Evolutionary conservation across 2,797 vertebrate genomes (phyloP).

Genomic region (Notolabrus celidotus): DNA sequence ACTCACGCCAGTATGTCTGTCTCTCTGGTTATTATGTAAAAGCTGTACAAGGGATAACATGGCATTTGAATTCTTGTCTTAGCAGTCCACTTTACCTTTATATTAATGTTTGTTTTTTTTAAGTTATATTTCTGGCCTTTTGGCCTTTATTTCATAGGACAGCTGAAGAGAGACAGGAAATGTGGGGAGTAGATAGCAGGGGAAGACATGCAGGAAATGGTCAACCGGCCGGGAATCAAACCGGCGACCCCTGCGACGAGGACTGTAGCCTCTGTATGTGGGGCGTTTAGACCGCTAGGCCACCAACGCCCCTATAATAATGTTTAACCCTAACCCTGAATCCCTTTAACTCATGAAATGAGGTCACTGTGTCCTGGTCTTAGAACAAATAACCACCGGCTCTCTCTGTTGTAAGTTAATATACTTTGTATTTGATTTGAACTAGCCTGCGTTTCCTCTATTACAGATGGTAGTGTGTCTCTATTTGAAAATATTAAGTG

Average conservation of each 20-base stretch:
- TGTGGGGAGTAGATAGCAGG: too few relatives aligned
- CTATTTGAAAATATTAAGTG: not conserved
- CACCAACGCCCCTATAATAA: slow-evolving; percentile 16
- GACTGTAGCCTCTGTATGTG: too few relatives aligned
- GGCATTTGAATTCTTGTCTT: slow-evolving; percentile 5
- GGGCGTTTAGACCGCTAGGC: too few relatives aligned
- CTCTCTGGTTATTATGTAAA: slow-evolving; percentile 29
- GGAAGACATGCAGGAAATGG: too few relatives aligned
- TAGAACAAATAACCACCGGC: not conserved
- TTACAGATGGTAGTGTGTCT: not conserved
- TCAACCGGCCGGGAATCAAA: too few relatives aligned
- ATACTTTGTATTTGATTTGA: slow-evolving; percentile 4
- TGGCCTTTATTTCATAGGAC: too few relatives aligned
- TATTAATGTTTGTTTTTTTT: too few relatives aligned
- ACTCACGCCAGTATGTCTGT: not conserved
- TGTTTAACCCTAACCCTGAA: slow-evolving; percentile 13
- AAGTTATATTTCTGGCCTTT: too few relatives aligned
- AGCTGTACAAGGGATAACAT: slow-evolving; percentile 22
- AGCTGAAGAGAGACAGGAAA: too few relatives aligned
- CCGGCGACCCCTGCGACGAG: too few relatives aligned
- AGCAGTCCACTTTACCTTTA: slow-evolving; percentile 1
- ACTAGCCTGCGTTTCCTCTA: not conserved
- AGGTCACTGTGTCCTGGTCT: slow-evolving; percentile 8
- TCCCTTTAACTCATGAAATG: not conserved
- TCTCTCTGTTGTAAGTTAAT: not conserved